phyloP scores from a whole-genome alignment of 92 coral and sea anemone genomes.

The Porites rus region DNA sequence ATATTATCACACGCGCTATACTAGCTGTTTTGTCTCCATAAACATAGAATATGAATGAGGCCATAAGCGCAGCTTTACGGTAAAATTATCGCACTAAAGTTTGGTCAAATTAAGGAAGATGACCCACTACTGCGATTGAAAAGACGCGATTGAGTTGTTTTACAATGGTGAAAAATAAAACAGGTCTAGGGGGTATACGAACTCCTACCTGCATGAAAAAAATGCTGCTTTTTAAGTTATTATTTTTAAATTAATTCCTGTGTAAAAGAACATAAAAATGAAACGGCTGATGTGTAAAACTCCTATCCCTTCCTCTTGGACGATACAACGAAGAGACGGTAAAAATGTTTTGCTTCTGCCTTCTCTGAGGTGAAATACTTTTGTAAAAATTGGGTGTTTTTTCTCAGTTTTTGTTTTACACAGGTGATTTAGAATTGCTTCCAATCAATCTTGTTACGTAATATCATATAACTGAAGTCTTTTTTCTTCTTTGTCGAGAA shows the following conservation, averaged over 20 bases:
- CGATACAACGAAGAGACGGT: not conserved
- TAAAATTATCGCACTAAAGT: slow-evolving; percentile 44
- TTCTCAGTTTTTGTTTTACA: slow-evolving; percentile 27
- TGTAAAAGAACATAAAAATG: not conserved
- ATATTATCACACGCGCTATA: slow-evolving; percentile 22
- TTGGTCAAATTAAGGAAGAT: slow-evolving; percentile 61
- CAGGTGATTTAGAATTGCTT: slow-evolving; percentile 23
- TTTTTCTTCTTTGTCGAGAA: slow-evolving; percentile 29
- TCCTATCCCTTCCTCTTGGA: not conserved
- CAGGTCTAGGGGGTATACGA: slow-evolving; percentile 34
- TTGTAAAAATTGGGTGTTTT: no score
- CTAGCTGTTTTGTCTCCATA: slow-evolving; percentile 27
- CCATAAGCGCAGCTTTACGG: slow-evolving; percentile 54
- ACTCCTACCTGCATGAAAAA: slow-evolving; percentile 3
- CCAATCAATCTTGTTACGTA: slow-evolving; percentile 11
- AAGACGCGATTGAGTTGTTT: slow-evolving; percentile 25
- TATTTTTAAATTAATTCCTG: not conserved
- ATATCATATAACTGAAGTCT: slow-evolving; percentile 29
- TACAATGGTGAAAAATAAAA: slow-evolving; percentile 42
- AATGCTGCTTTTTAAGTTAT: slow-evolving; percentile 2
- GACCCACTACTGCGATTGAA: slow-evolving; percentile 63
- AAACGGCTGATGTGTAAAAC: not conserved
- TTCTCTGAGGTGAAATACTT: not conserved
- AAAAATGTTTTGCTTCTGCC: not conserved
- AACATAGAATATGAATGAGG: slow-evolving; percentile 58